Conservation (phyloP, 2,113 vertebrate species). For the Oncorhynchus keta region DNA sequence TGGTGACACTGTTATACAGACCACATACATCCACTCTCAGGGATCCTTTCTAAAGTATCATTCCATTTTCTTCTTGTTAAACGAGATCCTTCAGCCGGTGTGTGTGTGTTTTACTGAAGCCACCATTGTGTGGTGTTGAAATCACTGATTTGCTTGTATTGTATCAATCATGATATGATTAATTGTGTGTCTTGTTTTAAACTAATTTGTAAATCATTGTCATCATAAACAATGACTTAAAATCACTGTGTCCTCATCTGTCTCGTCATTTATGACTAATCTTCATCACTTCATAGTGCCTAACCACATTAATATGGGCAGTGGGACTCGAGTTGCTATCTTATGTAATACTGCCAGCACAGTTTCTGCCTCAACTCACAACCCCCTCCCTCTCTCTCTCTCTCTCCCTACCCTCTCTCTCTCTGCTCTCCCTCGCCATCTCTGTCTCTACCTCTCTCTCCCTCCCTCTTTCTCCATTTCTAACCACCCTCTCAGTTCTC, state of each 20-base stretch:
- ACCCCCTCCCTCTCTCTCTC: constrained; percentile 21
- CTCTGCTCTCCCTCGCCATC: constrained; percentile 10
- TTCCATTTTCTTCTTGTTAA: background rate
- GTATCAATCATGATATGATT: constrained; percentile 7
- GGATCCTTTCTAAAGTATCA: background rate
- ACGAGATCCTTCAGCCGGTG: background rate
- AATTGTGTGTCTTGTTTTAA: constrained; percentile 19
- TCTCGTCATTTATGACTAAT: constrained; percentile 66
- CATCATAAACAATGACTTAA: constrained; percentile 45
- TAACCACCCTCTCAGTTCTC: constrained; percentile 2
- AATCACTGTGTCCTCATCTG: constrained; percentile 59
- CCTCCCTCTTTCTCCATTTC: constrained; percentile 7
- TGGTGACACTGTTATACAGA: background rate
- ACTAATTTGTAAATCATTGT: constrained; percentile 35
- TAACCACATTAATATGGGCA: constrained; percentile 63
- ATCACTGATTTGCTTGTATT: constrained; percentile 5
- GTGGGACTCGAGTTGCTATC: constrained; percentile 58
- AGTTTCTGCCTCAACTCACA: constrained; percentile 53
- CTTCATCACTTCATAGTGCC: constrained; percentile 65
- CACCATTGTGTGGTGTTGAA: constrained; percentile 22
- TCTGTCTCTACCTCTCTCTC: constrained; percentile 7
- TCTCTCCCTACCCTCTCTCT: constrained; percentile 19
- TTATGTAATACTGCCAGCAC: constrained; percentile 68
- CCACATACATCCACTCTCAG: background rate
- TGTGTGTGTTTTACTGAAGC: constrained; percentile 40